phyloP scores from a whole-genome alignment of 2,113 vertebrate species.

The Paraplagusia blochii region DNA sequence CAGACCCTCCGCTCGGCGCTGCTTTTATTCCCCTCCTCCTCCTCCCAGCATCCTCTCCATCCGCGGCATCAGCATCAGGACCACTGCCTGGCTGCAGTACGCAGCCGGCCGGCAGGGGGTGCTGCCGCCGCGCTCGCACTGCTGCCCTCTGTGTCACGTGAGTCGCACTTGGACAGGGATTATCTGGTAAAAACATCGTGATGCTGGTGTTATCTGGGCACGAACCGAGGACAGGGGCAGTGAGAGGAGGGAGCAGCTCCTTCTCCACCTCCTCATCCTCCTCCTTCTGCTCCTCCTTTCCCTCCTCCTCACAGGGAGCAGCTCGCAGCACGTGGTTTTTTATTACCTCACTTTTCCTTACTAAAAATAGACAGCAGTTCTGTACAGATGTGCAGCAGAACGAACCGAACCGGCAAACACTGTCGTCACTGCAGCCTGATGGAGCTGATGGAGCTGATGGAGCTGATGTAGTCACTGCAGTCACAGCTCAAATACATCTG shows the following conservation, averaged over 20 bases:
- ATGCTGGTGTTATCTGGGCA: slow-evolving; percentile 20
- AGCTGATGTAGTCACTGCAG: no score
- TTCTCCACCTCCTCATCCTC: no score
- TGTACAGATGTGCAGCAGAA: no score
- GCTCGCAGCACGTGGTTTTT: neutral
- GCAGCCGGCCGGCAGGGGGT: slow-evolving; percentile 57
- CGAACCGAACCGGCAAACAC: no score
- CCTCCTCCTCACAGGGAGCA: slow-evolving; percentile 5
- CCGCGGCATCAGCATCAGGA: slow-evolving; percentile 76
- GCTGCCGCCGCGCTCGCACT: slow-evolving; percentile 31
- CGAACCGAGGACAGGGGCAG: slow-evolving; percentile 7
- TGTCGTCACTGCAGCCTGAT: no score
- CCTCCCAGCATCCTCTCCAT: slow-evolving; percentile 48
- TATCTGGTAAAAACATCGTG: slow-evolving; percentile 35
- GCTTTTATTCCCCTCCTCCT: slow-evolving; percentile 59
- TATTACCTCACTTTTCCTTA: no score
- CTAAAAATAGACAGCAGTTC: no score
- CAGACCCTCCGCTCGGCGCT: slow-evolving; percentile 31
- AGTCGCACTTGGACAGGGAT: neutral
- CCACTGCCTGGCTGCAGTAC: slow-evolving; percentile 44
- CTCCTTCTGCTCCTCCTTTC: no score
- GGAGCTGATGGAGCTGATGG: no score
- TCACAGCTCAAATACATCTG: no score
- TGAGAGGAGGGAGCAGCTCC: neutral
- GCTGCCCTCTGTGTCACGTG: neutral